Conservation (phyloP, 2,888 invertebrate genomes). For the Latrodectus hesperus region DNA sequence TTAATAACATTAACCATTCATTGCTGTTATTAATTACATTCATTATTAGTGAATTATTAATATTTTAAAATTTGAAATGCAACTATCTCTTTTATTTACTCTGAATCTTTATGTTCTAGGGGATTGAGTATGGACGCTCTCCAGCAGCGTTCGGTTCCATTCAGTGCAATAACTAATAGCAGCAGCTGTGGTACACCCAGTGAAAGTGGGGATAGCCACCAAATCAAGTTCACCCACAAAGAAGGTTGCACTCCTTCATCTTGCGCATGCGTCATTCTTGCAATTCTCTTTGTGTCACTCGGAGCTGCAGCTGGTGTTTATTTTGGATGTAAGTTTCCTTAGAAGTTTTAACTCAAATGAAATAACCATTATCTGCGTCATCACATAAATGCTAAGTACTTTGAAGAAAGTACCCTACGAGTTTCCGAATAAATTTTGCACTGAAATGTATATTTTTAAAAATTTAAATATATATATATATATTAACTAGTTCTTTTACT, state of each 20-base stretch:
- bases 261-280: conserved; percentile 89
- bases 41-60: too few species aligned
- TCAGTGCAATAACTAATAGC: conserved; percentile 63
- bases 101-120: conserved; percentile 24
- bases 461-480: too few species aligned
- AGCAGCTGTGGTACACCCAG: conserved; percentile 65
- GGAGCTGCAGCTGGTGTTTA: conserved; percentile 82
- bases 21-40: too few species aligned
- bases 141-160: conserved; percentile 63
- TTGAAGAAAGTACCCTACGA: too few species aligned
- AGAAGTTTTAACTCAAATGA: background rate
- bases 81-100: background rate
- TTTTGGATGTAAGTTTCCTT: conserved; percentile 80
- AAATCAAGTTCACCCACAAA: conserved; percentile 89
- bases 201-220: conserved; percentile 78
- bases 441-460: too few species aligned
- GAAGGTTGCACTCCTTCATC: conserved; percentile 89
- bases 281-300: conserved; percentile 86
- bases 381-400: too few species aligned
- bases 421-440: too few species aligned
- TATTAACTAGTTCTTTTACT: too few species aligned
- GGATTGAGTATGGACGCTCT: conserved; percentile 64
- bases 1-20: too few species aligned
- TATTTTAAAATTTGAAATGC: background rate
- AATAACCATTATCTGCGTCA: background rate